Evolutionary conservation across 2,113 vertebrate genomes (phyloP), one percentile per base, ranked within the genome.

Genomic region (Leptobrachium ailaonicum): DNA sequence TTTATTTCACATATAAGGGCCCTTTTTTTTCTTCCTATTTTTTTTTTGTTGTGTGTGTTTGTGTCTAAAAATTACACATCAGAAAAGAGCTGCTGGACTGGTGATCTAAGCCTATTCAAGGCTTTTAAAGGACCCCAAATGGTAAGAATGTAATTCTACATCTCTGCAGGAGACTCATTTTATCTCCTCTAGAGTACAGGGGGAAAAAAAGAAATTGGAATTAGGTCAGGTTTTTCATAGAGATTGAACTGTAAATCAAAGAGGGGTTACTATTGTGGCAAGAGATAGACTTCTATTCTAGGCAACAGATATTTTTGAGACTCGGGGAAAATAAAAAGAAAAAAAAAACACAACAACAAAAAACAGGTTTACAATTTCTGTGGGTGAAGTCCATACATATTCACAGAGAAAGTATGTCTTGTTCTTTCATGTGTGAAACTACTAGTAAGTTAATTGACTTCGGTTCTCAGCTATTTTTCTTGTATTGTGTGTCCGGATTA

Each of bases 211-310:
- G 44, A 67, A 77, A 77, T 70, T 44, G 62, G 82, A 89, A 87
- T 83, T 88, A 88, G 80, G 43, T 86, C 83, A 73, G 82, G 75
- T 87, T 90, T 89, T 86, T 84, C 41, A 9, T 72, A 86, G 69
- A 82, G 85, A 86, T 68, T 85, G 85, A 85, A 86, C 84, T 88
- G 82, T 82, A 82, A 85, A 89, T 85, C 77, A 87, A 50, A 82
- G 80, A 87, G 72, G 11, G 76, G 78, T 83, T 85, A 86, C 66
- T 80, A 82, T 82, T 82, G 79, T 83, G 73, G 64, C 56, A 83
- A 85, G 84, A 69, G 47, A 70, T 81, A 69, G 75, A 86, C 66
- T 83, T 86, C 82, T 76, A 87, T 74, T 86, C 84, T 71, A 85
- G 84, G 82, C 71, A 83, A 85, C 78, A 87, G 83, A 83, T 84